These are phyloP conservation scores for Platysteira castanea DNA, from an alignment of 2,113 vertebrate genomes.

Conservation along the genomic window DNA sequence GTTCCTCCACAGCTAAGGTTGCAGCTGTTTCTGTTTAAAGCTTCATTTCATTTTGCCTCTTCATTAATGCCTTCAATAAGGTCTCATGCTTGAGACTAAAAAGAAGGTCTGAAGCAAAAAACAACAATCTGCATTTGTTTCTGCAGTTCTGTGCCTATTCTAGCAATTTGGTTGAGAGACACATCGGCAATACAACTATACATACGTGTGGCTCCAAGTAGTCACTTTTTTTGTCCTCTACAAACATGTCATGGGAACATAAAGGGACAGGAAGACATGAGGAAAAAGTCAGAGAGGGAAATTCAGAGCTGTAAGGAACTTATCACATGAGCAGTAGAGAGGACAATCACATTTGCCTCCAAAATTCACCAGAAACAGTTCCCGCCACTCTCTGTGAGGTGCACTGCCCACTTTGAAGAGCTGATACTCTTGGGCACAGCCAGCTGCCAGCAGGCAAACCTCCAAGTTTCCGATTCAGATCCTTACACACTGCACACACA, in stretches of 20 bases:
- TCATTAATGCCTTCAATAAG: constrained; percentile 29
- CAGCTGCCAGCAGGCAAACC: background rate
- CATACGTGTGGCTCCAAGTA: rapidly evolving
- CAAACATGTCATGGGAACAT: rapidly evolving
- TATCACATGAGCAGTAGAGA: background rate
- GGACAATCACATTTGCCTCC: background rate
- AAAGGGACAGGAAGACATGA: background rate
- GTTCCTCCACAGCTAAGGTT: background rate
- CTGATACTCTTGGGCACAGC: background rate
- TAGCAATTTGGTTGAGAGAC: background rate
- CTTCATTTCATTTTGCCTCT: constrained; percentile 14
- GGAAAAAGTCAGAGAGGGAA: background rate
- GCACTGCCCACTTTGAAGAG: background rate
- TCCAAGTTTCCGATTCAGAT: background rate
- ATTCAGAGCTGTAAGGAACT: background rate
- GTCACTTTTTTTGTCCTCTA: background rate
- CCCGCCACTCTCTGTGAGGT: background rate
- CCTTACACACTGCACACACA: background rate
- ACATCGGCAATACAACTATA: background rate
- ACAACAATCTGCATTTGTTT: background rate
- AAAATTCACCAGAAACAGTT: background rate
- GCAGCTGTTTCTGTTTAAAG: constrained; percentile 45
- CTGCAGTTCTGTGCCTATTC: background rate
- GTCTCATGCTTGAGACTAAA: background rate
- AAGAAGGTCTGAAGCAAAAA: background rate